Conservation (phyloP, 2,888 invertebrate species). For the Dasysyrphus tricinctus region DNA sequence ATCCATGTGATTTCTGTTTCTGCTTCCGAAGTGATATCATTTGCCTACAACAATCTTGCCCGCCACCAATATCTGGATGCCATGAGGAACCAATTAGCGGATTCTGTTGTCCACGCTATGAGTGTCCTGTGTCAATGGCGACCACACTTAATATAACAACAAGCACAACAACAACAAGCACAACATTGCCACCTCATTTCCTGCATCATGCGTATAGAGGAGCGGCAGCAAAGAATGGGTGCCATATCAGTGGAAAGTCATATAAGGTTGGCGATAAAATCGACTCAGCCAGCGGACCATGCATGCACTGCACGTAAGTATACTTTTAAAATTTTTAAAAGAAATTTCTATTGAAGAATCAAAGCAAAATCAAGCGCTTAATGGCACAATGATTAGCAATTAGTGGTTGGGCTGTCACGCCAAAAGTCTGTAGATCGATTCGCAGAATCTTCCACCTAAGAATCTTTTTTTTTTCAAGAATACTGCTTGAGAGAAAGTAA, state of each 20-base stretch:
- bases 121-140: slow-evolving; percentile 95
- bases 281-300: slow-evolving; percentile 94
- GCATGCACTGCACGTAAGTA: slow-evolving; percentile 97
- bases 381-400: too few species aligned
- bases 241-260: slow-evolving; percentile 92
- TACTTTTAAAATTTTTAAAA: slow-evolving; percentile 14
- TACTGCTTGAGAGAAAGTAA: too few species aligned
- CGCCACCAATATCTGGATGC: slow-evolving; percentile 95
- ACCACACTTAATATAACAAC: slow-evolving; percentile 92
- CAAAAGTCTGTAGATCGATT: too few species aligned
- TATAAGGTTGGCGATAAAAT: slow-evolving; percentile 94
- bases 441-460: too few species aligned
- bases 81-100: slow-evolving; percentile 96
- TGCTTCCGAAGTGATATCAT: slow-evolving; percentile 98
- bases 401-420: too few species aligned
- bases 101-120: slow-evolving; percentile 97
- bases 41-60: slow-evolving; percentile 97
- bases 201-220: slow-evolving; percentile 91
- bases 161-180: slow-evolving; percentile 94
- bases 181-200: slow-evolving; percentile 93
- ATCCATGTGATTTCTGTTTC: slow-evolving; percentile 98
- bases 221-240: slow-evolving; percentile 88
- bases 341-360: too few species aligned
- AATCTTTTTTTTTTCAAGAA: too few species aligned
- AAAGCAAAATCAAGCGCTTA: too few species aligned